These are phyloP conservation scores for Pectinophora gossypiella DNA, from an alignment of 1,140 invertebrate species.

Conservation along the genomic window DNA sequence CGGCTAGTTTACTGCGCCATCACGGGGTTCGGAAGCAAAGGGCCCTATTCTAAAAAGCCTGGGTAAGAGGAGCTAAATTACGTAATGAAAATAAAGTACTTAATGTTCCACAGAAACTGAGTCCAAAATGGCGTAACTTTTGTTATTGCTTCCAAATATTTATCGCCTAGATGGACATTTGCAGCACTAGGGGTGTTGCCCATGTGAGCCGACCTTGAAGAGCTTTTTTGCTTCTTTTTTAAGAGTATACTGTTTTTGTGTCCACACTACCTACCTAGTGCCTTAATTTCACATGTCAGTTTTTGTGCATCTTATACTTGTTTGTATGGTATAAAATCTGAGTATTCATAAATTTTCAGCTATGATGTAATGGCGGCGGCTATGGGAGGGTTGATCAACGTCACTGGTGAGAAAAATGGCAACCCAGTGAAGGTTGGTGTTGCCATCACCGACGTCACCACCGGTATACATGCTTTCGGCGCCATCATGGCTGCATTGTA, in stretches of 20 bases:
- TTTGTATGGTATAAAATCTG: no score
- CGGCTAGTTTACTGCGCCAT: conserved; percentile 95
- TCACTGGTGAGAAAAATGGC: conserved; percentile 90
- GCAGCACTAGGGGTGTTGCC: no score
- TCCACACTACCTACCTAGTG: no score
- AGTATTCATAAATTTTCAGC: conserved; percentile 33
- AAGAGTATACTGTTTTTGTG: background rate
- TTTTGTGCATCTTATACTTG: no score
- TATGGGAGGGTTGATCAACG: conserved; percentile 91
- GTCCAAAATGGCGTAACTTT: no score
- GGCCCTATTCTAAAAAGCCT: conserved; percentile 89
- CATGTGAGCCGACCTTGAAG: no score
- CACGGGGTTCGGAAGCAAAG: conserved; percentile 92
- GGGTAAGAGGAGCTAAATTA: no score
- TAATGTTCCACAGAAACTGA: no score
- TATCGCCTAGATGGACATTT: no score
- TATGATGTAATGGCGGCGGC: conserved; percentile 98
- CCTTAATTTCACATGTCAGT: no score
- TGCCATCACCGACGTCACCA: conserved; percentile 94
- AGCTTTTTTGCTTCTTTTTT: background rate
- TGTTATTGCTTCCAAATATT: no score
- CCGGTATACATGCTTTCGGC: conserved; percentile 96
- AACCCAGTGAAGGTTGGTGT: conserved; percentile 95
- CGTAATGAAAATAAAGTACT: no score
- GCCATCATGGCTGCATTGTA: conserved; percentile 94